Base-by-base conservation (phyloP, 1,140 invertebrate species). In the Heliconius hewitsoni region DNA sequence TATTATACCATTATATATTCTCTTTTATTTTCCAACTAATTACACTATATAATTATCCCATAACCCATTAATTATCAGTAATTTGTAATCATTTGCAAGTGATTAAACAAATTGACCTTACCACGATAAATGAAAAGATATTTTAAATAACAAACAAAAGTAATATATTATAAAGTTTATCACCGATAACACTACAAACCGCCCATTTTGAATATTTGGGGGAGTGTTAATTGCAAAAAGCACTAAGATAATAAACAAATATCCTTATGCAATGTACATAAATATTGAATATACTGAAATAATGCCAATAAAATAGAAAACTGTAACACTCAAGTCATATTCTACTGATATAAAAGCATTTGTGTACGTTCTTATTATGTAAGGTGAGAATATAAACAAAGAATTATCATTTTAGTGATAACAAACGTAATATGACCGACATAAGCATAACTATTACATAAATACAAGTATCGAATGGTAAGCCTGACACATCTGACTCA, bases 1-100 rank as follows among this genome's bases (percentile, higher is more conserved):
- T 94, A 94, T 93, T 93, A 93, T 94, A 94, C 91, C 91, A 93
- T 92, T 91, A 89, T 85, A 78, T 86, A 79, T 83, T 85, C 83
- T 77, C 76, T 92, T 93, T 92, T 82, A 87, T 92, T 92, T 83
- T 34, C 30, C 9, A n/a, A 57, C 55, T 57, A 57, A 57, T 52
- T 19, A 52, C 18, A 52, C 55, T 23, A n/a, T 57, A 19, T 52
- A 52, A 23, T 23, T 57, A n/a, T 55, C 52, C 52, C 19, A 55
- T 55, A 55, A 18, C 19, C 8, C 52, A 8, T 2, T 55, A n/a
- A 55, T 55, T 19, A 55, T 19, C 19, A n/a, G 55, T 57, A 57
- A n/a, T 23, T 23, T 57, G 19, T 57, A 57, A 57, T 9, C 50
- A 46, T 52, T 52, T 52, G 50, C 18, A 8, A 57, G n/a, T 57